Evolutionary conservation across 2,888 invertebrate genomes (phyloP), one percentile per base, ranked within the genome.

Genomic region (Pachymerium ferrugineum): DNA sequence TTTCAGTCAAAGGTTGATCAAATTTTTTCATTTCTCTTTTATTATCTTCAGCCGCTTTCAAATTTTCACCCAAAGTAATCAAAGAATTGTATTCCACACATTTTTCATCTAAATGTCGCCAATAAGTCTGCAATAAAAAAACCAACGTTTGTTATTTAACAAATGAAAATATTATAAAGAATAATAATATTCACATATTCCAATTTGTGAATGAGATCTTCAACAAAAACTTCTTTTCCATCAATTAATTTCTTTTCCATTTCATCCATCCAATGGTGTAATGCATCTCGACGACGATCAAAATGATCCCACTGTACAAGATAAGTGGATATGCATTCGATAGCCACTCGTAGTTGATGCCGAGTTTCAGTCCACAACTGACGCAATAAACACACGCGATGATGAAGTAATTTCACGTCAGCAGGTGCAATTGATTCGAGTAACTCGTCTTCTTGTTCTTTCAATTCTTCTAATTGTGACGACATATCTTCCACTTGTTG

Each of bases 371-470:
- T 88, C 77, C 92, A 89, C 78, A 91, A 91, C 80, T 94, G 92
- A 82, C 88, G 87, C 73, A 93, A 82, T 75, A 92, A 86, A 88
- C 92, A 90, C 76, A 90, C 86, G 77, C 88, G 87, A 80, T 93
- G 93, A 78, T 89, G 89, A 70, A 93, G 87, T 14, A 89, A 85
- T 80, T 93, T 90, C 83, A 92, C 89, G 80, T 94, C 94, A 69
- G 89, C 88, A 0, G 93, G 92, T 81, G 91, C 92, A 4, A 94
- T 85, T 78, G 91, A 91, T 80, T 93, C 92, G 79, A 92, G 91
- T 2, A 94, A 84, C 81, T 93, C 90, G 81, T 93, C 92, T 78
- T 92, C 90, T 31, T 88, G 88, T 0, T 89, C 88, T 62, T 88
- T 89, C 0, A 93, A 84, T 33, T 87, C 85, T 81, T 93, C 91